Percentiles rank a stretch among this genome's conserved stretches.
These are phyloP conservation scores for Drosophila hydei DNA, from an alignment of 1,140 invertebrate species.

Conservation along the genomic window DNA sequence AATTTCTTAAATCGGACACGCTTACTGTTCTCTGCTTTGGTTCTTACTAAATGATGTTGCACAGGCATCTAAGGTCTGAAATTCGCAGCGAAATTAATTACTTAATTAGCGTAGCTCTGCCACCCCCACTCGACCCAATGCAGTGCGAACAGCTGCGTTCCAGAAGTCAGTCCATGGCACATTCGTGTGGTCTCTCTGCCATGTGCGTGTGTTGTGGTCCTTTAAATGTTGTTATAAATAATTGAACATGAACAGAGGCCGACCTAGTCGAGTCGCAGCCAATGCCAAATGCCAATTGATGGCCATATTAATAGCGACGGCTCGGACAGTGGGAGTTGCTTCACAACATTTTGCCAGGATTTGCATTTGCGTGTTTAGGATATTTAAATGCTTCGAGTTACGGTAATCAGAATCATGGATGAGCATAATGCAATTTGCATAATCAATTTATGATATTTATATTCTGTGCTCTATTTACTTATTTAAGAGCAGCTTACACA, in stretches of 20 bases:
- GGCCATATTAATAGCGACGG: conserved; percentile 58
- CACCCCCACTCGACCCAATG: background rate
- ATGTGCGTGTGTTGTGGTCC: conserved; percentile 21
- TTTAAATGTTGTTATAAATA: conserved; percentile 58
- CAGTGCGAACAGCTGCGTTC: conserved; percentile 13
- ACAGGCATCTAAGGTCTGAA: conserved; percentile 9
- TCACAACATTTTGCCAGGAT: conserved; percentile 51
- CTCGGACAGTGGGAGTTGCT: conserved; percentile 26
- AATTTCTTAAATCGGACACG: background rate
- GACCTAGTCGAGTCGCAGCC: conserved; percentile 7
- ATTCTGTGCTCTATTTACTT: background rate
- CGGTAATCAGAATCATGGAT: background rate
- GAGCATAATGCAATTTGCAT: background rate
- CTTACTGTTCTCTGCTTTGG: background rate
- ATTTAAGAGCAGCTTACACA: background rate
- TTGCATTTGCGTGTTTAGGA: conserved; percentile 23
- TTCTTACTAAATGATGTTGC: conserved; percentile 25
- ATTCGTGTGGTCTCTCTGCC: background rate
- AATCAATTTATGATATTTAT: background rate
- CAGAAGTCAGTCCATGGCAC: background rate
- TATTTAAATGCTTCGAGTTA: background rate
- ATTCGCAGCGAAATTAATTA: conserved; percentile 59
- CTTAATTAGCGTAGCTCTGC: conserved; percentile 34
- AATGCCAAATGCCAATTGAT: conserved; percentile 63
- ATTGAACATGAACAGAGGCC: conserved; percentile 50